Conservation (phyloP, 2,113 vertebrate species). For the Pachyramphus minor region DNA sequence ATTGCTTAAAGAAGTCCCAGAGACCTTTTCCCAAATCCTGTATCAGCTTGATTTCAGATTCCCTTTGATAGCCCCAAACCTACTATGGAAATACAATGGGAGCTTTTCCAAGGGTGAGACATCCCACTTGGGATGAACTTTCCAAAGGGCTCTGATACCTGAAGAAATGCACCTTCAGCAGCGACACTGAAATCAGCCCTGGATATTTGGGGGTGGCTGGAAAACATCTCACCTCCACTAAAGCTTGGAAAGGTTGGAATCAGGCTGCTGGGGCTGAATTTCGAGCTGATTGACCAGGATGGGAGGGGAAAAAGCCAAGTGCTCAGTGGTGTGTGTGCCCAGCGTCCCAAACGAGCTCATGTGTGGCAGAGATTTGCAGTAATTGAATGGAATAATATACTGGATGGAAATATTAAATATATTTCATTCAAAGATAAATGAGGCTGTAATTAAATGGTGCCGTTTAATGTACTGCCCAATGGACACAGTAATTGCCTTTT, state of each 20-base stretch:
- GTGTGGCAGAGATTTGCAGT: slow-evolving; percentile 29
- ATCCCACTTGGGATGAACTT: background rate
- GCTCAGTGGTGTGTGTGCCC: background rate
- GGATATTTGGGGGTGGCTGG: background rate
- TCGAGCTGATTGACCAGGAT: background rate
- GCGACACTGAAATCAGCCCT: background rate
- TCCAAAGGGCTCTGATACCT: background rate
- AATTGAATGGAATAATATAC: slow-evolving; percentile 60
- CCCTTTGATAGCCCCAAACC: background rate
- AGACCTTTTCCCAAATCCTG: background rate
- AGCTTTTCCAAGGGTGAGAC: background rate
- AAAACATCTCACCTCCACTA: background rate
- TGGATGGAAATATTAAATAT: slow-evolving; percentile 54
- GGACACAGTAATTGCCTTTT: slow-evolving; percentile 58
- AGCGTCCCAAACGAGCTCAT: background rate
- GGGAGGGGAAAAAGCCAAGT: background rate
- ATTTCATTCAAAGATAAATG: slow-evolving; percentile 60
- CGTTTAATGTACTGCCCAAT: slow-evolving; percentile 57
- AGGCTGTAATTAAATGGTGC: slow-evolving; percentile 68
- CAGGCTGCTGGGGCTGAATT: background rate
- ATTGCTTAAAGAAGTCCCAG: background rate
- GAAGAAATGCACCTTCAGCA: background rate
- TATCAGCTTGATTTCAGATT: background rate
- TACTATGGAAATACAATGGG: background rate
- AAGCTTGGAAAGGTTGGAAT: background rate